These are phyloP conservation scores for Caenorhabditis imperialis DNA, from an alignment of 2,888 invertebrate species.

Conservation along the genomic window DNA sequence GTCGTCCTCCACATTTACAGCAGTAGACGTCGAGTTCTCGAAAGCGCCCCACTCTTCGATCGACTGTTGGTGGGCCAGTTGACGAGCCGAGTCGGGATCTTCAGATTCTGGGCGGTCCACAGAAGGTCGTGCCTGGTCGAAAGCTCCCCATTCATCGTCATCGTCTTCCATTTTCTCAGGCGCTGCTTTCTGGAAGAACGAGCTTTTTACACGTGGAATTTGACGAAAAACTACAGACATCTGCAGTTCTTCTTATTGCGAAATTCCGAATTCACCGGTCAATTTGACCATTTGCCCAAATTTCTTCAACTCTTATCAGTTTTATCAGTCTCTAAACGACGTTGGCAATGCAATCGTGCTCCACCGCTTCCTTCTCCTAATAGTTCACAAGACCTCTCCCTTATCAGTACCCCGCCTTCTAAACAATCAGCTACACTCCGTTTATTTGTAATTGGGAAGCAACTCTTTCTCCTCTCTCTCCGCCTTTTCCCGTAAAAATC, in stretches of 20 bases:
- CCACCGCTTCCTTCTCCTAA: too few species aligned
- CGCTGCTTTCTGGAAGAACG: slow-evolving; percentile 13
- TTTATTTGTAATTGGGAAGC: too few species aligned
- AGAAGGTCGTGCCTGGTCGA: slow-evolving; percentile 58
- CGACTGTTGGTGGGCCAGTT: slow-evolving; percentile 33
- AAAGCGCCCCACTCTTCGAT: slow-evolving; percentile 45
- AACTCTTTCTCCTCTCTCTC: background rate
- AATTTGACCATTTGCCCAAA: too few species aligned
- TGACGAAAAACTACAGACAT: too few species aligned
- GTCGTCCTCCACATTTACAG: background rate
- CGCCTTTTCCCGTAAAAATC: background rate
- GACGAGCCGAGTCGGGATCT: slow-evolving; percentile 22
- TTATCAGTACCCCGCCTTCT: background rate
- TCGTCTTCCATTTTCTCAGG: slow-evolving; percentile 34
- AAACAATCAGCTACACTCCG: slow-evolving; percentile 16
- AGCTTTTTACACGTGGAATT: background rate
- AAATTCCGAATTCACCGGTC: too few species aligned
- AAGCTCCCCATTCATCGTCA: slow-evolving; percentile 73
- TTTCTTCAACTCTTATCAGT: too few species aligned
- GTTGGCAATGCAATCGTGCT: too few species aligned
- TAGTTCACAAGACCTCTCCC: slow-evolving; percentile 2
- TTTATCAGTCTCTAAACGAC: too few species aligned
- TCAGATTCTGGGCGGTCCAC: slow-evolving; percentile 15
- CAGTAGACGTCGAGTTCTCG: slow-evolving; percentile 5
- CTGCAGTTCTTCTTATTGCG: too few species aligned